These are phyloP conservation scores for Mus spicilegus DNA, from an alignment of 2,113 vertebrate genomes.

Conservation along the genomic window DNA sequence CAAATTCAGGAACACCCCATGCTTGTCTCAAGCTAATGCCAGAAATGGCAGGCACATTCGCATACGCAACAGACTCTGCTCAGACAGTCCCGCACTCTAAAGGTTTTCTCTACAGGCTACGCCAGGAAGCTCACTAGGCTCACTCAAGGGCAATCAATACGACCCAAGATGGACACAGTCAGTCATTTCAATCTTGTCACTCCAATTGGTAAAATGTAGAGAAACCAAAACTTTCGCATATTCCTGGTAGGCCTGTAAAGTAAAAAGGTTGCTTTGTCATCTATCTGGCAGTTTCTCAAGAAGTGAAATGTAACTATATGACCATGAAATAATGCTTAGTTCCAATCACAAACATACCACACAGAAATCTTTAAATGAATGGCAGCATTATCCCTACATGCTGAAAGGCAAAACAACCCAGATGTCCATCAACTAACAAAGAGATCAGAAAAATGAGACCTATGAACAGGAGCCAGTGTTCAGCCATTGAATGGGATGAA, in stretches of 20 bases:
- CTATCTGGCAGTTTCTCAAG: neutral
- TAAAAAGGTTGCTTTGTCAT: neutral
- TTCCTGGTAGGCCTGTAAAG: neutral
- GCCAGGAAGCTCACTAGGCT: neutral
- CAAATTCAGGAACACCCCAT: neutral
- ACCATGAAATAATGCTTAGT: constrained; percentile 34
- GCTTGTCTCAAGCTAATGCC: neutral
- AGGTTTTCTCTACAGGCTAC: neutral
- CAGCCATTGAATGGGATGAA: constrained; percentile 18
- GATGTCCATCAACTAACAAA: neutral
- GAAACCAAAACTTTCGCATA: neutral
- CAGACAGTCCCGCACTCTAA: neutral
- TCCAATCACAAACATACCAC: neutral
- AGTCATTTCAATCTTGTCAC: neutral
- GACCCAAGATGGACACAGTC: neutral
- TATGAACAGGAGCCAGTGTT: neutral
- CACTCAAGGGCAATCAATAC: neutral
- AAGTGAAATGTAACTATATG: neutral
- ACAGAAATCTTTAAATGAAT: neutral
- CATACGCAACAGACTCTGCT: neutral
- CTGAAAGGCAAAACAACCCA: neutral
- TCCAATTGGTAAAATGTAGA: neutral
- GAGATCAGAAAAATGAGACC: neutral
- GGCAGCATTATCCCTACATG: neutral
- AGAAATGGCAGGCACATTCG: neutral